Evolutionary conservation across 1,140 invertebrate species (phyloP), one percentile per base, ranked within the genome.

Genomic region (Sogatella furcifera): DNA sequence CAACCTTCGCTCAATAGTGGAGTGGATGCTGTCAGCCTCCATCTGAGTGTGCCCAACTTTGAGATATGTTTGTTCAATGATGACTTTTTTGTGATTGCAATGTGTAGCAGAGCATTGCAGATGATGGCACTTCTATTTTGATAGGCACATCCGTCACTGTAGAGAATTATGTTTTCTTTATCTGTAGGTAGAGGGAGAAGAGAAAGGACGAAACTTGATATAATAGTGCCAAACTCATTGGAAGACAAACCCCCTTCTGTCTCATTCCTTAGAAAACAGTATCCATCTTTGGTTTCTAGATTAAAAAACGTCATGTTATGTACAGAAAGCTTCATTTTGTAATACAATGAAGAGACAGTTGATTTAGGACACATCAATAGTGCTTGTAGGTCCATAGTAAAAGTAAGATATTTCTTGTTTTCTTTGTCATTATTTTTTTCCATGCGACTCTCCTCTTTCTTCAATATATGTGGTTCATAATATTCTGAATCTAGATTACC

Each of bases 11-110:
- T 64, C 64, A 31, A 70, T 69, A 6, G 55, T 38, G 42, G 54
- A 65, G 58, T 76, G 72, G 5, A 74, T 67, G 5, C 65, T 66
- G 59, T 76, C 73, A 56, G 66, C 66, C 56, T 75, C 73, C 71
- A 74, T 76, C 56, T 73, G 72, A 15, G 71, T 74, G 56, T 75
- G 73, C 11, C 73, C 73, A 17, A 64, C 67, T 64, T 71, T 70
- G 5, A 75, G 58, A 65, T 65, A 75, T 62, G 74, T 76, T 63
- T 75, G 74, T 21, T 55, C 62, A 53, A 76, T 70, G 1, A 49
- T 63, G 10, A 70, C 63, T 68, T 62, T 34, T 58, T 64, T 52
- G 59, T 66, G 24, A 42, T 56, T 22, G 69, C 63, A 31, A 70
- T 61, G 41, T 64, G 41, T 9, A 69, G 34, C 21, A 73, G 59